Evolutionary conservation across 2,888 invertebrate species (phyloP).

Genomic region (Mantis religiosa): DNA sequence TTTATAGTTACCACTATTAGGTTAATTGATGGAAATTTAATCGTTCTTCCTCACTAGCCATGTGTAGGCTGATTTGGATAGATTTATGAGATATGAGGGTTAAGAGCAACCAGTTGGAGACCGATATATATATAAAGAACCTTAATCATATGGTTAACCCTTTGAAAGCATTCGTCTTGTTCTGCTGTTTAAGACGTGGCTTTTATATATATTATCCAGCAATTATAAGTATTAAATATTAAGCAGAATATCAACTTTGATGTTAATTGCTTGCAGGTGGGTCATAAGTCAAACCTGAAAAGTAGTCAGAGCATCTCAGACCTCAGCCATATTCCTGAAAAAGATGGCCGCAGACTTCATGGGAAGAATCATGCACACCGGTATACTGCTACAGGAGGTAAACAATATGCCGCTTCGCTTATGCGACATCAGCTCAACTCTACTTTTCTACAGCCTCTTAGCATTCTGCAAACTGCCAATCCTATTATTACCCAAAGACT

Average conservation of each 20-base stretch:
- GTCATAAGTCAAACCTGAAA: conserved; percentile 72
- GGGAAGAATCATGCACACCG: conserved; percentile 29
- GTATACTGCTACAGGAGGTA: conserved; percentile 30
- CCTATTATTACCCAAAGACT: background rate
- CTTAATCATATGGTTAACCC: too few species aligned
- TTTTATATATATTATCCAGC: too few species aligned
- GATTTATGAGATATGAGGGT: too few species aligned
- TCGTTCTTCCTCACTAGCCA: too few species aligned
- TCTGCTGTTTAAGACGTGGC: too few species aligned
- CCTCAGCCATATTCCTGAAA: conserved; percentile 65
- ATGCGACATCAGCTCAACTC: conserved; percentile 22
- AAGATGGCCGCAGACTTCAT: conserved; percentile 42
- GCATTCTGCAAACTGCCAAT: conserved; percentile 1
- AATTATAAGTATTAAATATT: background rate
- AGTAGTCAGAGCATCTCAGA: conserved; percentile 85
- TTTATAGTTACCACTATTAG: too few species aligned
- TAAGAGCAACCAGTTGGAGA: too few species aligned
- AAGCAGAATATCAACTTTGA: background rate
- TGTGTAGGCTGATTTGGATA: too few species aligned
- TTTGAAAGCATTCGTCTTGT: too few species aligned
- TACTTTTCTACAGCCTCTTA: background rate
- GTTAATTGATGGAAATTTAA: too few species aligned
- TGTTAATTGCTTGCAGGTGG: conserved; percentile 54
- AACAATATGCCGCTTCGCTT: conserved; percentile 26
- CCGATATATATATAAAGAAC: too few species aligned